Percentiles rank a stretch among this genome's conserved stretches.
These are phyloP conservation scores for Manacus vitellinus DNA, from an alignment of 2,113 vertebrate species.

Conservation along the genomic window DNA sequence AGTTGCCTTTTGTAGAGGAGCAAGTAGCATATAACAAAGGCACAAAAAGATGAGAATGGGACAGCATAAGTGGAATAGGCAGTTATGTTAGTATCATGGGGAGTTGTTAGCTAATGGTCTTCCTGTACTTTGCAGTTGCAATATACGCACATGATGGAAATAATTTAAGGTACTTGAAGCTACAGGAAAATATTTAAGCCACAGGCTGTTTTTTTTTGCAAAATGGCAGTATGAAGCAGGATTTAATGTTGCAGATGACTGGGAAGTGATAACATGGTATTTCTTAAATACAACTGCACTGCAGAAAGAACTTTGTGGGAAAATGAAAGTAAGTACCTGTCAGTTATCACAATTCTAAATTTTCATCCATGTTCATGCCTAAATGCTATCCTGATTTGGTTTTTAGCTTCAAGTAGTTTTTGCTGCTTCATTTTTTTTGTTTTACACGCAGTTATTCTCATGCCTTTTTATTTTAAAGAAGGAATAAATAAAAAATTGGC, in stretches of 20 bases:
- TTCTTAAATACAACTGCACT: not conserved
- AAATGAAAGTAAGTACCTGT: not conserved
- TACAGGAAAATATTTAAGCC: not conserved
- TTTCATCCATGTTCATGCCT: not conserved
- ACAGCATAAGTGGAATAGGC: not conserved
- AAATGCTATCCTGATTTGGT: not conserved
- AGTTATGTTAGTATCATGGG: not conserved
- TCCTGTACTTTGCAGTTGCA: not conserved
- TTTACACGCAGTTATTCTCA: not conserved
- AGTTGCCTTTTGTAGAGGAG: not conserved
- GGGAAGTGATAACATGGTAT: not conserved
- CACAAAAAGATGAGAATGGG: not conserved
- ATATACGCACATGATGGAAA: rapidly evolving
- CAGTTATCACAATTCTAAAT: not conserved
- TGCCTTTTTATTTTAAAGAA: not conserved
- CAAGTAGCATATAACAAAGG: not conserved
- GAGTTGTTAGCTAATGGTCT: not conserved
- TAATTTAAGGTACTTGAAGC: not conserved
- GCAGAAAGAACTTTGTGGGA: not conserved
- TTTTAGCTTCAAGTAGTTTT: not conserved
- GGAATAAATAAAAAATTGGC: not conserved
- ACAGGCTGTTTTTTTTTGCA: not conserved
- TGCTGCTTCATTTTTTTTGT: not conserved
- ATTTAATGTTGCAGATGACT: not conserved
- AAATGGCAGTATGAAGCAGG: not conserved